A percentile compares a stretch with the other conserved stretches of the same genome.
Evolutionary conservation across 2,113 vertebrate species (phyloP).

Genomic region (Phyllostomus hastatus): DNA sequence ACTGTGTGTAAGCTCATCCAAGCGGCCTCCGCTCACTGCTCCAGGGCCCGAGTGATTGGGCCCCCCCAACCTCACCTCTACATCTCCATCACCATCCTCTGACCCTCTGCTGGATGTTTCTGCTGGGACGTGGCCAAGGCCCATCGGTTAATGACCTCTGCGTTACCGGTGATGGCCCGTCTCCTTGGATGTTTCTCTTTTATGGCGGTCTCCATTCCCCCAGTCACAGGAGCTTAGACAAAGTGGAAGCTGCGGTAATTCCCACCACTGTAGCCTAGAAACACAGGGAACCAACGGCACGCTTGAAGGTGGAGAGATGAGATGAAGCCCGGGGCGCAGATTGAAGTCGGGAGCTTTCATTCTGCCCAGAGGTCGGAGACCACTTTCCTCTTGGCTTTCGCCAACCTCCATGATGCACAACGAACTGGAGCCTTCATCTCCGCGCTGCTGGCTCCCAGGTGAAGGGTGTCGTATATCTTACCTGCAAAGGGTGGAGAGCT

Average conservation of each 20-base stretch:
- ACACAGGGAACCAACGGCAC: not conserved
- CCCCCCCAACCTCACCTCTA: too few relatives aligned
- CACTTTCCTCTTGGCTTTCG: not conserved
- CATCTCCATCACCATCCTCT: not conserved
- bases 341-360: not conserved
- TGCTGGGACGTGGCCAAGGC: not conserved
- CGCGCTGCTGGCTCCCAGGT: not conserved
- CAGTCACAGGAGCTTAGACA: not conserved
- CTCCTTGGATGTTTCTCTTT: not conserved
- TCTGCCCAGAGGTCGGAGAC: not conserved
- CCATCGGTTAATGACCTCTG: not conserved
- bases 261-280: not conserved
- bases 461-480: not conserved
- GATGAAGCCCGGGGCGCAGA: not conserved
- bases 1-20: too few relatives aligned
- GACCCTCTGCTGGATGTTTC: not conserved
- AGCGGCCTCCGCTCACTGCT: fast-evolving
- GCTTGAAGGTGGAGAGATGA: not conserved
- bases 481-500: not conserved
- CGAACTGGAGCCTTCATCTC: not conserved
- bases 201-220: not conserved
- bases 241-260: not conserved
- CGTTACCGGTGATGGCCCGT: not conserved
- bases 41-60: fast-evolving
- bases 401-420: not conserved